Evolutionary conservation across 35 echinoderm and acorn worm species (phyloP).

Genomic region (Ptychodera flava): DNA sequence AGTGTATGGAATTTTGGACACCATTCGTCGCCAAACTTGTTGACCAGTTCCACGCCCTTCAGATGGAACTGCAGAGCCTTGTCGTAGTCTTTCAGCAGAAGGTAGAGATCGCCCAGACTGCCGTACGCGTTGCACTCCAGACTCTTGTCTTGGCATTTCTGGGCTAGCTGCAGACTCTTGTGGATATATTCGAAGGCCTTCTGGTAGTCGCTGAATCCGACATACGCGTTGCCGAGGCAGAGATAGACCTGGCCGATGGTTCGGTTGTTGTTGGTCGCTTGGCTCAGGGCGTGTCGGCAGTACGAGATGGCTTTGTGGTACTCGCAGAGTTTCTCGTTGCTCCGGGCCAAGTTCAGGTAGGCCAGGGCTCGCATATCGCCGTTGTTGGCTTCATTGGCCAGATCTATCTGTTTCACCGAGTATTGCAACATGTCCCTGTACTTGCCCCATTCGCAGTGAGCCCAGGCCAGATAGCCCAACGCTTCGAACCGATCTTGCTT

Average conservation of each 20-base stretch:
- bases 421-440: conserved; percentile 69
- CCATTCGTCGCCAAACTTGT: conserved; percentile 80
- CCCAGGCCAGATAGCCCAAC: conserved; percentile 63
- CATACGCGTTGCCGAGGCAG: conserved; percentile 66
- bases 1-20: conserved; percentile 47
- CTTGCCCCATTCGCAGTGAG: conserved; percentile 63
- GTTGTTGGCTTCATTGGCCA: conserved; percentile 68
- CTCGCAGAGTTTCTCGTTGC: conserved; percentile 78
- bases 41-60: conserved; percentile 68
- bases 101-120: conserved; percentile 55
- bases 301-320: conserved; percentile 94
- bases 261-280: conserved; percentile 17
- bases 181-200: conserved; percentile 67
- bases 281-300: conserved; percentile 64
- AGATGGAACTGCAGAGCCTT: conserved; percentile 75
- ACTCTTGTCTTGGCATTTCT: conserved; percentile 43
- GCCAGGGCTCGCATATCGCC: conserved; percentile 76
- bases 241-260: conserved; percentile 62
- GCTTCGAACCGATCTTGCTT: conserved; percentile 47
- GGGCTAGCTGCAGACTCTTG: conserved; percentile 50
- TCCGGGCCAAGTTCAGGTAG: conserved; percentile 81
- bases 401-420: conserved; percentile 77
- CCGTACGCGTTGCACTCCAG: conserved; percentile 84
- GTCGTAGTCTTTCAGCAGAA: conserved; percentile 85
- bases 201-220: conserved; percentile 82